phyloP scores from a whole-genome alignment of 2,888 invertebrate genomes.

The Fragum sueziense region DNA sequence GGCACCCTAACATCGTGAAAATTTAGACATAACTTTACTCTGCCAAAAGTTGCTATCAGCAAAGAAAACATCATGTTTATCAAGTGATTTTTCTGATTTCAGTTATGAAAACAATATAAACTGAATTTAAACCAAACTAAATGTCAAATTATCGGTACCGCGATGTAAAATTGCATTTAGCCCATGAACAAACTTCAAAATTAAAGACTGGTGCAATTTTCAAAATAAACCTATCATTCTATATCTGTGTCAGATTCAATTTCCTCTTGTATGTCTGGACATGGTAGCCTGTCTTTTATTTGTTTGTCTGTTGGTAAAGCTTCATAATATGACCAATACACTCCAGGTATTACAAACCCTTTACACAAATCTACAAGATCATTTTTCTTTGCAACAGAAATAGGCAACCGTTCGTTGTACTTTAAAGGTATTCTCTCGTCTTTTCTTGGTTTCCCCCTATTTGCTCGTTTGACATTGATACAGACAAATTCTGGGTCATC shows the following conservation, averaged over 20 bases:
- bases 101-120: background rate
- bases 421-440: background rate
- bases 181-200: no score
- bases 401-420: conserved; percentile 12
- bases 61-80: background rate
- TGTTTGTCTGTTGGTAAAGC: conserved; percentile 8
- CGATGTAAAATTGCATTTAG: background rate
- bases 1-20: background rate
- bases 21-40: background rate
- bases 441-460: background rate
- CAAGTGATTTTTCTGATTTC: background rate
- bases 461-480: background rate
- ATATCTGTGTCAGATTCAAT: background rate
- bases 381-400: conserved; percentile 15
- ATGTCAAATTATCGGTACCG: background rate
- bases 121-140: background rate
- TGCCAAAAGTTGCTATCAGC: background rate
- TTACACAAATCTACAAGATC: conserved; percentile 9
- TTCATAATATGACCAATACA: conserved; percentile 12
- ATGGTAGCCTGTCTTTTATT: conserved; percentile 6
- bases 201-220: no score
- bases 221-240: background rate
- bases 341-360: conserved; percentile 7
- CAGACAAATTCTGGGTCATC: background rate
- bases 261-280: background rate